phyloP scores from a whole-genome alignment of 2,888 invertebrate species.

The Andrena dorsata region DNA sequence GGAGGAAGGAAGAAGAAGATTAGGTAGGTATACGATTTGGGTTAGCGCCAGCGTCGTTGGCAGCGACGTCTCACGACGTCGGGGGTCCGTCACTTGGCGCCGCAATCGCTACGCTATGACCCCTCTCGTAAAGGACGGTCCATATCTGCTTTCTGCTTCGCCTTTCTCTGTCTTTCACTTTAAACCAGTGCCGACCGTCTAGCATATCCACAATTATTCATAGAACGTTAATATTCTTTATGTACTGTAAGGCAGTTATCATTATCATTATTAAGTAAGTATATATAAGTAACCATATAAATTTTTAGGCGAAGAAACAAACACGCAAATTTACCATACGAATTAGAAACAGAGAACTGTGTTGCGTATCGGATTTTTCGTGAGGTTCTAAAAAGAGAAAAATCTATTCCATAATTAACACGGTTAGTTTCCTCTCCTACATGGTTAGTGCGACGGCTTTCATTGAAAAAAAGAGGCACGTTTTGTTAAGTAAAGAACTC shows the following conservation, averaged over 20 bases:
- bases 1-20: constrained; percentile 9
- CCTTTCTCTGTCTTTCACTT: neutral
- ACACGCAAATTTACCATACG: no score
- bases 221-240: neutral
- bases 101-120: constrained; percentile 69
- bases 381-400: no score
- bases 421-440: no score
- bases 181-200: neutral
- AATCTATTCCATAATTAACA: no score
- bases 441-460: no score
- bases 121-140: constrained; percentile 56
- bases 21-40: constrained; percentile 74
- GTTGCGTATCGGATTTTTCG: no score
- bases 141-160: constrained; percentile 51
- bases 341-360: no score
- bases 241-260: neutral
- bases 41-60: constrained; percentile 76
- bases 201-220: neutral
- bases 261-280: no score
- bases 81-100: constrained; percentile 76
- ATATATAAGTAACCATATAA: no score
- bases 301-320: no score
- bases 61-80: constrained; percentile 66
- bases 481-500: no score
- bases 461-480: no score